Evolutionary conservation across 2,113 vertebrate genomes (phyloP).

Genomic region (Hylia prasina): DNA sequence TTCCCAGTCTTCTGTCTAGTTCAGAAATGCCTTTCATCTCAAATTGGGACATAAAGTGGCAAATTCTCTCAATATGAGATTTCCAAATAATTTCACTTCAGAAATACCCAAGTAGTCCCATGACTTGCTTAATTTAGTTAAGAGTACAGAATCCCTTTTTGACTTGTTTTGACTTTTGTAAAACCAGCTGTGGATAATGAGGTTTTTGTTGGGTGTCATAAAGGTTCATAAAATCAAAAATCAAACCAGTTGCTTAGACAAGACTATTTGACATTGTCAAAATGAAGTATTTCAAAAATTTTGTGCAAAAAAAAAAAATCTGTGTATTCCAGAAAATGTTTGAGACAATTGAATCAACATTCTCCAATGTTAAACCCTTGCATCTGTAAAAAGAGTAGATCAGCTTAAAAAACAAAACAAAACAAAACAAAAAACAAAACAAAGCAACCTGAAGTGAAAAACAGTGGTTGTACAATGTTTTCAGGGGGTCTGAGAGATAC

Average conservation of each 20-base stretch:
- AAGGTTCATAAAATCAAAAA: background rate
- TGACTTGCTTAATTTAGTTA: background rate
- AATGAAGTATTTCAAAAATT: background rate
- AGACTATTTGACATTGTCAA: background rate
- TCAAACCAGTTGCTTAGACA: background rate
- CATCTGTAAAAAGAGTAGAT: background rate
- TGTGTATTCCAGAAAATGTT: background rate
- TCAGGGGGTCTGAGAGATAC: background rate
- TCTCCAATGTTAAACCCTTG: background rate
- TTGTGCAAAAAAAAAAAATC: background rate
- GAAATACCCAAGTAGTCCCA: background rate
- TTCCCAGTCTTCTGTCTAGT: background rate
- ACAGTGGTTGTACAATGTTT: background rate
- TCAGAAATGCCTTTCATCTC: background rate
- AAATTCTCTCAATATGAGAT: background rate
- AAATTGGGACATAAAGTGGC: background rate
- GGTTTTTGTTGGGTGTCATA: background rate
- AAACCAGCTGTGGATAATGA: background rate
- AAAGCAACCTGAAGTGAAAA: background rate
- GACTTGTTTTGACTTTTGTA: background rate
- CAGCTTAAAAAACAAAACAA: background rate
- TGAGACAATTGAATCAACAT: background rate
- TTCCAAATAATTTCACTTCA: background rate
- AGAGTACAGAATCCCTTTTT: background rate
- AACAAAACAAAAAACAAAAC: too few species aligned